Conservation (phyloP, 2,888 invertebrate genomes). For the Blastobasis adustella region DNA sequence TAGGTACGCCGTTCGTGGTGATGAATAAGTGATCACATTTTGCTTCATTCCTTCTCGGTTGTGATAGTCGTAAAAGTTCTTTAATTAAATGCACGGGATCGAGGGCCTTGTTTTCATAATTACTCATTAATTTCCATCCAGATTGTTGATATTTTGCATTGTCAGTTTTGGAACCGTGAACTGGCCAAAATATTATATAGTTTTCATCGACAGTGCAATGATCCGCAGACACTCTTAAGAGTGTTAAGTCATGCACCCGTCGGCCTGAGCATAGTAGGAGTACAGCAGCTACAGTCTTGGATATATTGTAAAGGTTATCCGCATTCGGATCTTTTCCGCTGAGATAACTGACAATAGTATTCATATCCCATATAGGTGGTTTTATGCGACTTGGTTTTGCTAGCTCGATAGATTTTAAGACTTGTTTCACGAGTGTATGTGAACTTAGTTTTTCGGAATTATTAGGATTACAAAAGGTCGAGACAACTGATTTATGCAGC, state of each 20-base stretch:
- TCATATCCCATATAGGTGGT: slow-evolving; percentile 13
- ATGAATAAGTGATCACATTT: slow-evolving; percentile 3
- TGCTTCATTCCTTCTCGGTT: not conserved
- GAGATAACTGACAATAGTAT: slow-evolving; percentile 4
- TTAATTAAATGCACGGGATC: not conserved
- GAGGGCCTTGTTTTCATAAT: slow-evolving; percentile 5
- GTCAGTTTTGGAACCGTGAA: slow-evolving; percentile 18
- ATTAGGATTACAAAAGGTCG: slow-evolving; percentile 8
- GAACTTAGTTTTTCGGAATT: not conserved
- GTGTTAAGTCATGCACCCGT: slow-evolving; percentile 16
- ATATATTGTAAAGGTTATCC: slow-evolving; percentile 10
- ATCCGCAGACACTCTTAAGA: slow-evolving; percentile 8
- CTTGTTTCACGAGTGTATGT: not conserved
- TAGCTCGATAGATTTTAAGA: slow-evolving; percentile 10
- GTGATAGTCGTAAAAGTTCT: not conserved
- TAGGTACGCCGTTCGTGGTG: slow-evolving; percentile 1
- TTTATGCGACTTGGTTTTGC: slow-evolving; percentile 6
- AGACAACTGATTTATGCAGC: slow-evolving; percentile 15
- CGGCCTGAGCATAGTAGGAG: slow-evolving; percentile 14
- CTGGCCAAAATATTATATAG: slow-evolving; percentile 12
- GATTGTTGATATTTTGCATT: slow-evolving; percentile 9
- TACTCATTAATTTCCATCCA: slow-evolving; percentile 7
- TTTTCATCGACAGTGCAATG: slow-evolving; percentile 9
- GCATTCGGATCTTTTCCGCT: slow-evolving; percentile 1
- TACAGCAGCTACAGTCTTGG: slow-evolving; percentile 7